A percentile compares a stretch with the other conserved stretches of the same genome.
phyloP scores from a whole-genome alignment of 2,113 vertebrate genomes.

The Tychaedon coryphoeus region DNA sequence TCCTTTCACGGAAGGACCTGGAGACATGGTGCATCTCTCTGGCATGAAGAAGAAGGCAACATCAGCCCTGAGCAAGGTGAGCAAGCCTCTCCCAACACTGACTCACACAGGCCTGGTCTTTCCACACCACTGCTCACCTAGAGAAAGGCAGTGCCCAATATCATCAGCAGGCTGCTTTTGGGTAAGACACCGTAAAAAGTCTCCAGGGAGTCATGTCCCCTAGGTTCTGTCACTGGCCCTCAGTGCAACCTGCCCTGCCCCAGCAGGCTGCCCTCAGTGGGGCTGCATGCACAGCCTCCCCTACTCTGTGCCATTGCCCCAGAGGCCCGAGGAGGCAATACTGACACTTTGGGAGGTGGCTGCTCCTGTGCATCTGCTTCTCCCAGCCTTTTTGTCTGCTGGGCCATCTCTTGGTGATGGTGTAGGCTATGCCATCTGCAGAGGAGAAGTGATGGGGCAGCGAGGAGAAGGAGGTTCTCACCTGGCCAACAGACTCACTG shows the following conservation, averaged over 20 bases:
- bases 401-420: background rate
- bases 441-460: background rate
- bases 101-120: background rate
- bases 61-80: background rate
- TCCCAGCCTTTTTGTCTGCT: background rate
- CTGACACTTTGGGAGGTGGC: background rate
- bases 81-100: too few relatives aligned
- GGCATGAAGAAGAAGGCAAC: background rate
- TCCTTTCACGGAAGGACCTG: background rate
- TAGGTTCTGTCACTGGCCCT: background rate
- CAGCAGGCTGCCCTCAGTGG: background rate
- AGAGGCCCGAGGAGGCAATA: background rate
- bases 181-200: background rate
- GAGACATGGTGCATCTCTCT: background rate
- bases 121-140: background rate
- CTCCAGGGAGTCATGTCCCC: background rate
- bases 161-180: background rate
- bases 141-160: background rate
- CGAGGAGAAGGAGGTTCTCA: background rate
- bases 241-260: background rate
- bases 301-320: background rate
- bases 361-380: background rate
- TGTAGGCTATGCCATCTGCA: background rate
- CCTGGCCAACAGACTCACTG: background rate
- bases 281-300: background rate